Evolutionary conservation across 2,797 vertebrate genomes (phyloP).

Genomic region (Lacerta bilineata): DNA sequence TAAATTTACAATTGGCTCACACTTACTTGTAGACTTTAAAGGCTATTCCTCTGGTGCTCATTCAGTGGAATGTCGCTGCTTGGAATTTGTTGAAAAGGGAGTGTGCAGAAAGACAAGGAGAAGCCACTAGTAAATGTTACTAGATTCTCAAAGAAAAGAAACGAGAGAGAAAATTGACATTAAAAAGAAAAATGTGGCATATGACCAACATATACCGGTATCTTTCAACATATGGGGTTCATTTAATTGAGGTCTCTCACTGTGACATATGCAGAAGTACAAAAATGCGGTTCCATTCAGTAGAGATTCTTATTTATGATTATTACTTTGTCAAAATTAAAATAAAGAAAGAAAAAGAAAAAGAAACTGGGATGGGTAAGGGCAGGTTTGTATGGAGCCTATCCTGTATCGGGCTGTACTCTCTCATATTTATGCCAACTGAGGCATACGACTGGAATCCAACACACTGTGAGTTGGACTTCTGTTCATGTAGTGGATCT

Average conservation of each 20-base stretch:
- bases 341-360: too few relatives aligned
- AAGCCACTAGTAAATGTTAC: background rate
- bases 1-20: background rate
- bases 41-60: background rate
- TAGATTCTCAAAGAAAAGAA: background rate
- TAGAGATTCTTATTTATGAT: too few relatives aligned
- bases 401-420: background rate
- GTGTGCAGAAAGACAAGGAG: background rate
- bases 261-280: background rate
- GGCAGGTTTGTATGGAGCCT: background rate
- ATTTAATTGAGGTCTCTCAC: background rate
- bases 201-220: background rate
- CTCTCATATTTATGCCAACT: background rate
- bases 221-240: background rate
- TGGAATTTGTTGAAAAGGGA: background rate
- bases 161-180: background rate
- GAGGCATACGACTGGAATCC: too few relatives aligned
- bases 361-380: background rate
- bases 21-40: slow-evolving; percentile 29
- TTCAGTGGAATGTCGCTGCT: background rate
- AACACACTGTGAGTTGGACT: too few relatives aligned
- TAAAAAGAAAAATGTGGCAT: background rate
- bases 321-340: too few relatives aligned
- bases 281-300: background rate
- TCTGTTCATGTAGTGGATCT: too few relatives aligned